Percentiles rank a stretch among this genome's conserved stretches.
Evolutionary conservation across 2,888 invertebrate genomes (phyloP).

Genomic region (Zhuqinia jingwanae): DNA sequence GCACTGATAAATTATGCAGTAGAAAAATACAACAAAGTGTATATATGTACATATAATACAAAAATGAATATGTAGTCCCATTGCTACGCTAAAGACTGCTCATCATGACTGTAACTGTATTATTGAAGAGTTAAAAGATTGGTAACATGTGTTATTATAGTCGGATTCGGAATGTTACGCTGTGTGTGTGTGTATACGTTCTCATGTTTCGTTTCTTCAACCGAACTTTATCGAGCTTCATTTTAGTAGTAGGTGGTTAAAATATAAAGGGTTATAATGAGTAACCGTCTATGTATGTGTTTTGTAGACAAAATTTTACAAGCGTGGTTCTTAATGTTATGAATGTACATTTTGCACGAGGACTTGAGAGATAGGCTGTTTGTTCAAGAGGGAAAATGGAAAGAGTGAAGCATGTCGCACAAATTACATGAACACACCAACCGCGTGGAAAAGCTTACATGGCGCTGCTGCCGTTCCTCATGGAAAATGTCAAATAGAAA

Average conservation of each 20-base stretch:
- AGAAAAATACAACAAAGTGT: too few relatives aligned
- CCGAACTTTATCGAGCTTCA: constrained; percentile 33
- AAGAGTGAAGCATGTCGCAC: constrained; percentile 31
- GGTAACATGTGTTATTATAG: constrained; percentile 16
- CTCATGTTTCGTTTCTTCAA: not conserved
- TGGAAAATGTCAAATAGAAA: constrained; percentile 48
- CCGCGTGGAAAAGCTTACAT: constrained; percentile 41
- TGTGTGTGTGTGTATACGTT: not conserved
- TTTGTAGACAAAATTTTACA: not conserved
- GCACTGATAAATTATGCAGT: not conserved
- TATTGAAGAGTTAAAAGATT: not conserved
- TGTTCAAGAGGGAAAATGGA: not conserved
- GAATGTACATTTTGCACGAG: not conserved
- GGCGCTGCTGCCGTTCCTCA: constrained; percentile 32
- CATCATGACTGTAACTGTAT: not conserved
- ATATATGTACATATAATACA: constrained; percentile 9
- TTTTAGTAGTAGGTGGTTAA: too few relatives aligned
- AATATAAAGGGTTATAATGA: too few relatives aligned
- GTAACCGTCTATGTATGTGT: not conserved
- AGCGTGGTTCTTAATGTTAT: not conserved
- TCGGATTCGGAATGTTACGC: constrained; percentile 22
- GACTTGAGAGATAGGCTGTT: too few relatives aligned
- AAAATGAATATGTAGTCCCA: not conserved
- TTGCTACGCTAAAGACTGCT: not conserved
- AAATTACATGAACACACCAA: not conserved